These are phyloP conservation scores for Crax fasciolata DNA, from an alignment of 2,797 vertebrate genomes.

Conservation along the genomic window DNA sequence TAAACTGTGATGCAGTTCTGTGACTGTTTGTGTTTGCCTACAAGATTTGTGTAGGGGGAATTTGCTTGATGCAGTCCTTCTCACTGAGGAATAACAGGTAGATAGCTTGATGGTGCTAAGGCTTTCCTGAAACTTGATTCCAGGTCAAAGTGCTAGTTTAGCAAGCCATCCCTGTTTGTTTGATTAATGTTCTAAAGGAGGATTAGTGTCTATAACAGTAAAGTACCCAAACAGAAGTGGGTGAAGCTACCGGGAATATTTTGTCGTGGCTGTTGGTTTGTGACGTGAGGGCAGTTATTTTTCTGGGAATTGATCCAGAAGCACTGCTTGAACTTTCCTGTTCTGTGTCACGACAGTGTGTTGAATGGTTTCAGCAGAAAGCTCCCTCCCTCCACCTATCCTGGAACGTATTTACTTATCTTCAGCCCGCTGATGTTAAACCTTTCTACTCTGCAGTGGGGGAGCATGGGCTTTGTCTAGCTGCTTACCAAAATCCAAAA, in stretches of 20 bases:
- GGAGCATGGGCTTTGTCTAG: not conserved
- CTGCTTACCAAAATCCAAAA: not conserved
- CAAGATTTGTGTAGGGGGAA: not conserved
- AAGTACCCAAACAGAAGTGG: not conserved
- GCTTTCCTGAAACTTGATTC: not conserved
- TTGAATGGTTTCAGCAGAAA: not conserved
- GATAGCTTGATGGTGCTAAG: not conserved
- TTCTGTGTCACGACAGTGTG: not conserved
- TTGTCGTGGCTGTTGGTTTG: not conserved
- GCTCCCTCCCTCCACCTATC: not conserved
- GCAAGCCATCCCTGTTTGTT: not conserved
- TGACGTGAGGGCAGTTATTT: not conserved
- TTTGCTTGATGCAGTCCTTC: not conserved
- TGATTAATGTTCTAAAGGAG: not conserved
- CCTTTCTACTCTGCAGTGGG: not conserved
- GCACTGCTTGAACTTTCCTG: not conserved
- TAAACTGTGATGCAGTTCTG: not conserved
- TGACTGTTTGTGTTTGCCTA: not conserved
- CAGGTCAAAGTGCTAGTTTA: not conserved
- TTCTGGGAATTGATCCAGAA: conserved; percentile 20
- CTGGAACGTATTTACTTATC: not conserved
- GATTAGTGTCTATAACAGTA: not conserved
- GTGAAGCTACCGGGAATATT: not conserved
- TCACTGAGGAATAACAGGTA: not conserved
- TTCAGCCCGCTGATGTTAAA: not conserved